Conservation (phyloP, 2,888 invertebrate genomes). For the Cartodere bifasciata region DNA sequence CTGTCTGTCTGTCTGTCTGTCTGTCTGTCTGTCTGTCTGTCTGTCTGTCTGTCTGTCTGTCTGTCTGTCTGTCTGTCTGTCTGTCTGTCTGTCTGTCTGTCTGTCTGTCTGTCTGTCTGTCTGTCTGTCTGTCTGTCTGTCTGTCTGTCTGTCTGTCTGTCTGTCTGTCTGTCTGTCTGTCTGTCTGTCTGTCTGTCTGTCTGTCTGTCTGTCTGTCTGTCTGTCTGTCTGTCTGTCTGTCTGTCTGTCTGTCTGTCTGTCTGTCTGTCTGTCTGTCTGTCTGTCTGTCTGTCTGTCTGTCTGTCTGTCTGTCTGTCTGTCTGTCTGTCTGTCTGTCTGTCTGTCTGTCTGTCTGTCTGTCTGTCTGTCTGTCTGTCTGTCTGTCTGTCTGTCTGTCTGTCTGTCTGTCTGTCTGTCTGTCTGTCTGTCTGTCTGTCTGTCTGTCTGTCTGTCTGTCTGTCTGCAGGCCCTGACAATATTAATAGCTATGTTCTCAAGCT, state of each 20-base stretch:
- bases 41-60: conserved; percentile 11
- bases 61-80: conserved; percentile 12
- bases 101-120: conserved; percentile 14
- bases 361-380: conserved; percentile 5
- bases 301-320: conserved; percentile 5
- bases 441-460: conserved; percentile 5
- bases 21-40: conserved; percentile 12
- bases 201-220: conserved; percentile 5
- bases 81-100: conserved; percentile 13
- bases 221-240: conserved; percentile 5
- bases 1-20: conserved; percentile 12
- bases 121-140: conserved; percentile 10
- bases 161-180: conserved; percentile 4
- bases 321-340: conserved; percentile 5
- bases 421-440: conserved; percentile 5
- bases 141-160: conserved; percentile 1
- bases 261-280: conserved; percentile 5
- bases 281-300: conserved; percentile 5
- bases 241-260: conserved; percentile 5
- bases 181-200: conserved; percentile 5
- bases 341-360: conserved; percentile 5
- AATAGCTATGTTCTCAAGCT: no score
- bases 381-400: conserved; percentile 5
- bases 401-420: conserved; percentile 5
- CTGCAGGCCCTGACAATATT: no score